A percentile compares a stretch with the other conserved stretches of the same genome.
Evolutionary conservation across 2,797 vertebrate species (phyloP).

Genomic region (Smutsia temminckii): DNA sequence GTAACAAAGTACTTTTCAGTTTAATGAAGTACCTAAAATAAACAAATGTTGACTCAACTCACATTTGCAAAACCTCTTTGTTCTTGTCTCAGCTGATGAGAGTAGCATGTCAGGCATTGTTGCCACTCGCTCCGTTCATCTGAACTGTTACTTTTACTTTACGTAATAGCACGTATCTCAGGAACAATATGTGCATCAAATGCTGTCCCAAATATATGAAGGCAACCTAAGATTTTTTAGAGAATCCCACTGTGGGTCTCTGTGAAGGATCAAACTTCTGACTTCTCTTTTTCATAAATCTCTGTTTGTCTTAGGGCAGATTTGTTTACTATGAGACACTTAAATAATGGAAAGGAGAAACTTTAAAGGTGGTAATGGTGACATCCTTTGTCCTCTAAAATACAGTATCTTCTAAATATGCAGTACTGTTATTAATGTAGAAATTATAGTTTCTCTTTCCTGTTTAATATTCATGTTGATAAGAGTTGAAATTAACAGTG

Average conservation of each 20-base stretch:
- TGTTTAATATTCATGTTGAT: not conserved
- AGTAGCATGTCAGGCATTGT: not conserved
- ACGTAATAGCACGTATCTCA: not conserved
- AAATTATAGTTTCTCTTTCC: not conserved
- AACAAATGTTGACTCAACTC: not conserved
- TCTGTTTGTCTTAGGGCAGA: not conserved
- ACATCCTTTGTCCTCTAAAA: slow-evolving; percentile 23
- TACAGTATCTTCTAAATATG: not conserved
- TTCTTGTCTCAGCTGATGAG: not conserved
- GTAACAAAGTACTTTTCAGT: slow-evolving; percentile 46
- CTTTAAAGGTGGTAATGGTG: not conserved
- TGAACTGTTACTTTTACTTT: slow-evolving; percentile 34
- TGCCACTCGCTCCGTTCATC: not conserved
- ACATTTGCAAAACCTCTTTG: slow-evolving; percentile 22
- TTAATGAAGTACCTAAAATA: slow-evolving; percentile 29
- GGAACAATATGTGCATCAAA: slow-evolving; percentile 43
- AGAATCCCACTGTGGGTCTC: not conserved
- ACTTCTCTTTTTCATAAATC: slow-evolving; percentile 34
- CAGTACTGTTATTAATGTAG: not conserved
- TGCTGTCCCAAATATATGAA: slow-evolving; percentile 34
- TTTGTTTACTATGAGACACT: not conserved
- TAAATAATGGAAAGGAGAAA: not conserved
- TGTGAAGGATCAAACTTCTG: slow-evolving; percentile 3
- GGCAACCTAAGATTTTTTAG: not conserved
- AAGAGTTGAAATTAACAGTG: not conserved